Evolutionary conservation across 2,797 vertebrate species (phyloP), one percentile per base, ranked within the genome.

Genomic region (Gymnoscopelus braueri): DNA sequence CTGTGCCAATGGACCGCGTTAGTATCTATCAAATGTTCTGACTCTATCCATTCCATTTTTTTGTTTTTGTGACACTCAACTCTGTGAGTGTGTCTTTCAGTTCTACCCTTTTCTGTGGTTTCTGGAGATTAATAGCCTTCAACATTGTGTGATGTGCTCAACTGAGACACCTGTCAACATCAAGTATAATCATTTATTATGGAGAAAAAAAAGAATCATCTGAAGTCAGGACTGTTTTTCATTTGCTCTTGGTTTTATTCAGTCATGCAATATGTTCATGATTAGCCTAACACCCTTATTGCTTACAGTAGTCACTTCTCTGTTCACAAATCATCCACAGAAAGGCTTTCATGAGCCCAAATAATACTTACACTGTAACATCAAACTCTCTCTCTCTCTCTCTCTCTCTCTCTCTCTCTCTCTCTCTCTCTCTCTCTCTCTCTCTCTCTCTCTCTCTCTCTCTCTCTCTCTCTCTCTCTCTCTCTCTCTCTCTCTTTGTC

Each of bases 261-360:
- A 67, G 72, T 72, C 69, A 32, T 72, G 75, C 74, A 65, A 71
- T 61, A 7, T 71, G 62, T 85, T 83, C 86, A 80, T 84, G 78
- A 78, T 81, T 66, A 83, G 67, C 59, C 69, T 55, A 19, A 44
- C 39, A 44, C 39, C 0, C 0, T 63, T 65, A 68, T 79, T 78
- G 58, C 79, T 78, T 72, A 63, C 62, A 9, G 74, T 72, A 82
- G 67, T 63, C 67, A 72, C 71, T 49, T 71, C 77, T 79, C 75
- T 72, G 66, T 74, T 57, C 44, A 19, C 55, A 63, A 47, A 73
- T 81, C 52, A 51, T 61, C 65, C 26, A 32, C 57, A 60, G n/a
- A 47, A 63, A 67, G 29, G 14, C 3, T 59, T 58, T 68, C 39
- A n/a, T 57, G 60, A 78, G 29, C 61, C 60, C n/a, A 44, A 44